A percentile compares a stretch with the other conserved stretches of the same genome.
Conservation (phyloP, 1,140 invertebrate genomes). For the Uloborus diversus region DNA sequence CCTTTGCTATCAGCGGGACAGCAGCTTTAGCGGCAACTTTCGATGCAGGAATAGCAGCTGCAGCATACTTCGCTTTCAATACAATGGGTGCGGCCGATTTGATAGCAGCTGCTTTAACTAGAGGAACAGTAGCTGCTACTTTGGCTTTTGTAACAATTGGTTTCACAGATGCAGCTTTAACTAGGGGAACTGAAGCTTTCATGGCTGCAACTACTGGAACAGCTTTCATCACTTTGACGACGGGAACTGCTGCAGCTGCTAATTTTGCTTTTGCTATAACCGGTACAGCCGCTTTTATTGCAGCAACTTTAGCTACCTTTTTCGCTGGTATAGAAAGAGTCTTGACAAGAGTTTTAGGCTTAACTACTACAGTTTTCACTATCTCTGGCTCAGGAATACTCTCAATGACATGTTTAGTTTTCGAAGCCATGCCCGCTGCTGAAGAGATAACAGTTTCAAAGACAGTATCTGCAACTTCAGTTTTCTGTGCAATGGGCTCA, state of each 20-base stretch:
- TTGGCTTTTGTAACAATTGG: neutral
- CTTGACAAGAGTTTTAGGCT: neutral
- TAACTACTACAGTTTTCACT: neutral
- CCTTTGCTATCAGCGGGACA: neutral
- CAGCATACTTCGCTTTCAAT: slow-evolving; percentile 8
- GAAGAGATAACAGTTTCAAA: neutral
- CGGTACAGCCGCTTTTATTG: neutral
- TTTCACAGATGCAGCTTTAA: neutral
- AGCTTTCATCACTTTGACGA: neutral
- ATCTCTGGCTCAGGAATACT: neutral
- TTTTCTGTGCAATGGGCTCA: neutral
- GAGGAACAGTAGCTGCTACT: neutral
- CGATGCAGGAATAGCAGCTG: neutral
- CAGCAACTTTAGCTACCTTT: too few species aligned
- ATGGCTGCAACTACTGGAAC: slow-evolving; percentile 1
- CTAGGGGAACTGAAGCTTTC: neutral
- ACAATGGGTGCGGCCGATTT: neutral
- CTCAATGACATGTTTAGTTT: neutral
- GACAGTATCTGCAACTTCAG: neutral
- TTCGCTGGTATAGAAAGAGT: too few species aligned
- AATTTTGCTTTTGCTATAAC: neutral
- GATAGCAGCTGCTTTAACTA: neutral
- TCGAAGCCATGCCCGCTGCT: neutral
- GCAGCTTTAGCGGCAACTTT: neutral
- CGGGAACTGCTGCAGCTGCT: neutral